A percentile compares a stretch with the other conserved stretches of the same genome.
Conservation (phyloP, 2,888 invertebrate genomes). For the Latrodectus elegans region DNA sequence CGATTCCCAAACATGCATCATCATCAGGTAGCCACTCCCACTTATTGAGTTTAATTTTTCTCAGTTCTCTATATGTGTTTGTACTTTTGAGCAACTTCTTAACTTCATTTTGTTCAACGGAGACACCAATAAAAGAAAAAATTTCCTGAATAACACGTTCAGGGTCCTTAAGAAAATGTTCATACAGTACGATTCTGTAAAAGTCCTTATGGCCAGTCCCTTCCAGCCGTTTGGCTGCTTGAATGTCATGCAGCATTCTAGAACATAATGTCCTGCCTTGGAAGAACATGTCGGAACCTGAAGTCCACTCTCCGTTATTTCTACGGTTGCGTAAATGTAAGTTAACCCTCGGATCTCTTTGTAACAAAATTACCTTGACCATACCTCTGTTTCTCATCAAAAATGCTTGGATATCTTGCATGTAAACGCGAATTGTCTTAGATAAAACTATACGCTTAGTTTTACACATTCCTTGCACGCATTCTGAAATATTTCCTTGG, state of each 20-base stretch:
- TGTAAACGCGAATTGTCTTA: slow-evolving; percentile 47
- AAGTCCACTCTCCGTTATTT: slow-evolving; percentile 25
- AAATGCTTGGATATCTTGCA: slow-evolving; percentile 48
- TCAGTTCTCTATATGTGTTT: slow-evolving; percentile 32
- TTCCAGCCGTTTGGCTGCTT: slow-evolving; percentile 45
- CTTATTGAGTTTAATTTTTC: slow-evolving; percentile 22
- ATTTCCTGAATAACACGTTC: slow-evolving; percentile 43
- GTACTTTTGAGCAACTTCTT: slow-evolving; percentile 34
- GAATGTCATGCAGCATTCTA: slow-evolving; percentile 59
- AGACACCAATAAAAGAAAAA: slow-evolving; percentile 45
- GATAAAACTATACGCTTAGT: slow-evolving; percentile 24
- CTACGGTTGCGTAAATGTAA: slow-evolving; percentile 39
- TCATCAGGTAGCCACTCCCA: slow-evolving; percentile 59
- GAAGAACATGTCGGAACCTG: slow-evolving; percentile 60
- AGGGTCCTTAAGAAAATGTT: slow-evolving; percentile 60
- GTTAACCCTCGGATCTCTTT: slow-evolving; percentile 55
- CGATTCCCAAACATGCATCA: slow-evolving; percentile 37
- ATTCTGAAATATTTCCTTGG: slow-evolving; percentile 24
- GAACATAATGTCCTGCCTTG: slow-evolving; percentile 60
- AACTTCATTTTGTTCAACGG: slow-evolving; percentile 1
- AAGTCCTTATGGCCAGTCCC: slow-evolving; percentile 41
- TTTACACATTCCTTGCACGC: slow-evolving; percentile 37
- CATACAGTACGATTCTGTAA: slow-evolving; percentile 52
- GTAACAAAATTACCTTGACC: slow-evolving; percentile 48
- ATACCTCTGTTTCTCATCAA: slow-evolving; percentile 29